phyloP scores from a whole-genome alignment of 1,140 invertebrate genomes.

The Zaprionus ornatus region DNA sequence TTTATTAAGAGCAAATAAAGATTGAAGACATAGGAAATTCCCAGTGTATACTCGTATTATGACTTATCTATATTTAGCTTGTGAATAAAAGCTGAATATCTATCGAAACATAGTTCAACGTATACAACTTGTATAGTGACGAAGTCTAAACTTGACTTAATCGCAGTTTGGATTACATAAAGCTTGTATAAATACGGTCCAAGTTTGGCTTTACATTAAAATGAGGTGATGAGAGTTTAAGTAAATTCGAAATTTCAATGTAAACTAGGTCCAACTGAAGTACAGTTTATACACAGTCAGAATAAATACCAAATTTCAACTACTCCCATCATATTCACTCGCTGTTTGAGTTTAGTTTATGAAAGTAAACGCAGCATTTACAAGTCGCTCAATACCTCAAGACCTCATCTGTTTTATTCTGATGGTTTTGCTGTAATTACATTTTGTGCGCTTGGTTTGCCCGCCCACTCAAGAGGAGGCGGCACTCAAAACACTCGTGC shows the following conservation, averaged over 20 bases:
- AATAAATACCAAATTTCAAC: neutral
- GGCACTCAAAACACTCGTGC: conserved; percentile 29
- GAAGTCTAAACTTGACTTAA: neutral
- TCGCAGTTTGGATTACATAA: neutral
- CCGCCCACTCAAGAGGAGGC: conserved; percentile 10
- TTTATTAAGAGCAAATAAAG: too few relatives aligned
- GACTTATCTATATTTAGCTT: neutral
- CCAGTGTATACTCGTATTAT: too few relatives aligned
- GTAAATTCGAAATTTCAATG: too few relatives aligned
- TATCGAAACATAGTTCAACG: neutral
- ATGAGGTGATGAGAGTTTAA: neutral
- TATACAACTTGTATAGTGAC: neutral
- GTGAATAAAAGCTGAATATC: neutral
- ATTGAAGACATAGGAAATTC: too few relatives aligned
- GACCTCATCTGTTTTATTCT: conserved; percentile 23
- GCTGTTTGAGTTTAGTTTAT: neutral
- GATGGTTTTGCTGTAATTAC: conserved; percentile 38
- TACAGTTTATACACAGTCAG: neutral
- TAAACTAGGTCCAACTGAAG: too few relatives aligned
- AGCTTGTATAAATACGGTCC: too few relatives aligned
- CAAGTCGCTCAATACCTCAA: neutral
- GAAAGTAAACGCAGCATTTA: conserved; percentile 18
- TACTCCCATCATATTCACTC: neutral
- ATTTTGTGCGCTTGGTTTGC: conserved; percentile 10
- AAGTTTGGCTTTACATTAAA: too few relatives aligned